Conservation (phyloP, 2,113 vertebrate species). For the Archilochus colubris region DNA sequence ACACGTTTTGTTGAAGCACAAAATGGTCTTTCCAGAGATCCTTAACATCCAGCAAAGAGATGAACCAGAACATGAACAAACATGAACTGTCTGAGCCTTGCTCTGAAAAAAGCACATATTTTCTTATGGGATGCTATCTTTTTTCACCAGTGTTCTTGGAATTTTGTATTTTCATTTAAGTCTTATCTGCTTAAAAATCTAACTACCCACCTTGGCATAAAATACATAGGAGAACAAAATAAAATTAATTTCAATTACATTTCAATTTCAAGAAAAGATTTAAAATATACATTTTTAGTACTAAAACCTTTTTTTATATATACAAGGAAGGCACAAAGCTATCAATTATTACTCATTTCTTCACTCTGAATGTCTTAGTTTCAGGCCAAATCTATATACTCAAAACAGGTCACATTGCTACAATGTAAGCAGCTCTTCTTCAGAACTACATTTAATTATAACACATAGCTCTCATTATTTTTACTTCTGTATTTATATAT, state of each 20-base stretch:
- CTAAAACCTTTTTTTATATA: fast-evolving
- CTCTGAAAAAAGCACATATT: not conserved
- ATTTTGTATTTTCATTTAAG: not conserved
- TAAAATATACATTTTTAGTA: not conserved
- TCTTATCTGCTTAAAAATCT: not conserved
- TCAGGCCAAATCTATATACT: not conserved
- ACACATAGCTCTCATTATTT: fast-evolving
- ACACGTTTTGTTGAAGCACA: fast-evolving
- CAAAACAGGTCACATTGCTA: not conserved
- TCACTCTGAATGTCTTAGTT: not conserved
- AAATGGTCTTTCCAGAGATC: fast-evolving
- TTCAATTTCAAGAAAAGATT: not conserved
- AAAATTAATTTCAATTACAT: not conserved
- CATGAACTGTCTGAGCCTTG: not conserved
- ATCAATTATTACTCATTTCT: not conserved
- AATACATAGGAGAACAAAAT: not conserved
- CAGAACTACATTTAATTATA: not conserved
- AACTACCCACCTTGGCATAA: not conserved
- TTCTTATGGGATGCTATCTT: not conserved
- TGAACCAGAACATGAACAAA: not conserved
- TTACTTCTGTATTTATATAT: fast-evolving
- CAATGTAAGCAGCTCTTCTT: not conserved
- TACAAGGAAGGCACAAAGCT: not conserved
- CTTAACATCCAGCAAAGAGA: not conserved
- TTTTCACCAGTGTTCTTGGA: not conserved